Base-by-base conservation (phyloP, 1,140 invertebrate species). In the Drosophila varians region DNA sequence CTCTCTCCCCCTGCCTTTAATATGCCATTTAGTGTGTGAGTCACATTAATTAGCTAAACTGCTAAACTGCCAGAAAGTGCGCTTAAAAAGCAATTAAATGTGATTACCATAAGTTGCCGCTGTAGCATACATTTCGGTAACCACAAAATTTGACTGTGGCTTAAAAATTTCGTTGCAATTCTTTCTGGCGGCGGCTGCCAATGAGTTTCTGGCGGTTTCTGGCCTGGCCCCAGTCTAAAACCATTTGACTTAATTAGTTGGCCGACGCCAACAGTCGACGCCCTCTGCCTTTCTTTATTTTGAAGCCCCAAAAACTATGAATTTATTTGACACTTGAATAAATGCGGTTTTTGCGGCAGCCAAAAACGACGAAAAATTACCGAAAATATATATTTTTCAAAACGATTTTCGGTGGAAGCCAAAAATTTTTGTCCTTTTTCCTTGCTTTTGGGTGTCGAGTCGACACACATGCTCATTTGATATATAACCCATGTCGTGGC, bases 81-180 rank as follows among this genome's bases (percentile, higher is more conserved):
- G 87, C 88, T 90, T 90, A 90, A 90, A 90, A 90, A 80, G 88
- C 88, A 90, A 90, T 90, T 90, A 90, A 90, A 90, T 80, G 73
- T 74, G 88, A 84, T 90, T 90, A 90, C 76, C 78, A 84, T 79
- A 90, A 90, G 87, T 90, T 90, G 25, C 45, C 61, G 46, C 52
- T 18, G 47, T 56, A 65, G 74, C 64, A 87, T 77, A 82, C 69
- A 77, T 80, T 66, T 70, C 28, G 55, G 66, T 21, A 2, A 25
- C 14, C 12, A 18, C 16, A 11, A 14, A 49, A 21, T 19, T n/a
- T 14, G 23, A 40, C 40, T 54, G 71, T 48, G 25, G 43, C 40
- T 38, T 7, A 38, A 14, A 43, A 25, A 31, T 31, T 28, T 31
- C 38, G 46, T 6, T 66, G 36, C 26, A 31, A 34, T 49, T 47